These are phyloP conservation scores for Illadopsis cleaveri DNA, from an alignment of 2,113 vertebrate genomes.

Conservation along the genomic window DNA sequence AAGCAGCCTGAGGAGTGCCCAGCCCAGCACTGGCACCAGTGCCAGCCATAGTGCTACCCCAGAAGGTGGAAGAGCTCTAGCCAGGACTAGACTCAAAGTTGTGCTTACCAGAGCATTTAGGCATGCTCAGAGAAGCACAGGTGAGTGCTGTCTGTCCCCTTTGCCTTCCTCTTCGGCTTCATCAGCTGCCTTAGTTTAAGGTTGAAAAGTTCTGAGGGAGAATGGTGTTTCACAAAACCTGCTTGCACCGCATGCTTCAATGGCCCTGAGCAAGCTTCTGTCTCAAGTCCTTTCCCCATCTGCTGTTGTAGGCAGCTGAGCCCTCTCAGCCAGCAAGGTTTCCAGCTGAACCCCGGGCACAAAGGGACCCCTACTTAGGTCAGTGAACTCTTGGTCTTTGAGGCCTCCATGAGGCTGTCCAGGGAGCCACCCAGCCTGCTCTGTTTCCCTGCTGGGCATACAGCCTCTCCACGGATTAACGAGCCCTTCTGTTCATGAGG, in stretches of 20 bases:
- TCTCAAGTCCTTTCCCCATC: not conserved
- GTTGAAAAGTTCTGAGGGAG: not conserved
- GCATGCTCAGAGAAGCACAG: not conserved
- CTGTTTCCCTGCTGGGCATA: not conserved
- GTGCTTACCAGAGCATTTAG: not conserved
- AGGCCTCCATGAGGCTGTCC: not conserved
- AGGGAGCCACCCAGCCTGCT: not conserved
- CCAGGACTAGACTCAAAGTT: not conserved
- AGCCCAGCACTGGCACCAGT: rapidly evolving
- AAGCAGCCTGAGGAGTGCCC: not conserved
- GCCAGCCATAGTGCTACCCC: not conserved
- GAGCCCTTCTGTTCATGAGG: not conserved
- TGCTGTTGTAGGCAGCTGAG: not conserved
- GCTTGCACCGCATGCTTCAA: not conserved
- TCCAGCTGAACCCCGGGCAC: not conserved
- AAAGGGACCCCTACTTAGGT: not conserved
- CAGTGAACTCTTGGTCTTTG: not conserved
- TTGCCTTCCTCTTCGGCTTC: not conserved
- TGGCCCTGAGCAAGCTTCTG: not conserved
- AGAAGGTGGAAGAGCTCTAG: not conserved
- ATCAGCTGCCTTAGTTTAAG: not conserved
- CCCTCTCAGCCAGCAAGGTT: not conserved
- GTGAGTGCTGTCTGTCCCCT: not conserved
- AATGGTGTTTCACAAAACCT: not conserved
- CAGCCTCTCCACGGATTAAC: not conserved